Evolutionary conservation across 2,888 invertebrate species (phyloP).

Genomic region (Eupithecia exiguata): DNA sequence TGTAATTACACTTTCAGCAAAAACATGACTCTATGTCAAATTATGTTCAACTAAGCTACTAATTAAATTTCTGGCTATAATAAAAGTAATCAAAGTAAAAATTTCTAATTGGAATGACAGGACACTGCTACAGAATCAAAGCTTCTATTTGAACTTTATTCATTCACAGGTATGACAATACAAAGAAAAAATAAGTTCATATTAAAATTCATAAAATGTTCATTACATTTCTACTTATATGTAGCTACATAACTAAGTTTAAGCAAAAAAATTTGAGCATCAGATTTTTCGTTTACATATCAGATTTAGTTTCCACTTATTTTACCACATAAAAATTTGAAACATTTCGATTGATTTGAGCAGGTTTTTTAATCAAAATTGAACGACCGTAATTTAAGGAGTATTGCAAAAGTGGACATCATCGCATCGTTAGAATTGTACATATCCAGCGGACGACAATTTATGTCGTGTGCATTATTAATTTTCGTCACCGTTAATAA

Average conservation of each 20-base stretch:
- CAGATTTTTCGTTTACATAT: conserved; percentile 62
- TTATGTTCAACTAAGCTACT: conserved; percentile 3
- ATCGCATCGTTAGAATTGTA: not conserved
- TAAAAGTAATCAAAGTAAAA: conserved; percentile 17
- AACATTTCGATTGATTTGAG: conserved; percentile 47
- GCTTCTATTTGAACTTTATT: conserved; percentile 42
- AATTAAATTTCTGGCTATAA: not conserved
- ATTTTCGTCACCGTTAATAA: not conserved
- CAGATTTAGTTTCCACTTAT: conserved; percentile 62
- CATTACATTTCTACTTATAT: conserved; percentile 61
- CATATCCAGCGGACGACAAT: not conserved
- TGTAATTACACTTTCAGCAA: conserved; percentile 2
- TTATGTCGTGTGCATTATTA: not conserved
- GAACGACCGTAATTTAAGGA: too few species aligned
- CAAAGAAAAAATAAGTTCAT: conserved; percentile 59
- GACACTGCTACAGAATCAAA: conserved; percentile 23
- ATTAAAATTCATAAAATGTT: conserved; percentile 37
- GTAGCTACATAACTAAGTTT: conserved; percentile 43
- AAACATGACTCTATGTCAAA: not conserved
- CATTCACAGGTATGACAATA: conserved; percentile 56
- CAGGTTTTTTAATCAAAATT: too few species aligned
- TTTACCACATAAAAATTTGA: conserved; percentile 76
- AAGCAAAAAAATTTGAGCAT: conserved; percentile 80
- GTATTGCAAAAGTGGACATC: not conserved
- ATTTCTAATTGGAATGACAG: conserved; percentile 15